A percentile compares a stretch with the other conserved stretches of the same genome.
Conservation (phyloP, 1,140 invertebrate species). For the Bombus difficillimus region DNA sequence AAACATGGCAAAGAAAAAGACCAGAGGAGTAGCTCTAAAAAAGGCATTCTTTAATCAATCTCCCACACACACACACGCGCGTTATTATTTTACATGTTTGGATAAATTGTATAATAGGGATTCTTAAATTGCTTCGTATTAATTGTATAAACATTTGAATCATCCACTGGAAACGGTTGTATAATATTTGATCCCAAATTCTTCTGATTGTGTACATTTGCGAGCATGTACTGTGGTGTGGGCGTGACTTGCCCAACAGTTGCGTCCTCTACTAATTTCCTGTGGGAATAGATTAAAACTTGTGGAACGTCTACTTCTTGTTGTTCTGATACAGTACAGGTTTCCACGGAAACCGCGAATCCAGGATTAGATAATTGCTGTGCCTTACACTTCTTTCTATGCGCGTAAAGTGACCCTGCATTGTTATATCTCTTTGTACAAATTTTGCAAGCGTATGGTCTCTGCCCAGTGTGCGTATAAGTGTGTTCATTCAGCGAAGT, state of each 20-base stretch:
- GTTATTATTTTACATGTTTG: constrained; percentile 68
- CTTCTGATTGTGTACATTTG: constrained; percentile 73
- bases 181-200: constrained; percentile 65
- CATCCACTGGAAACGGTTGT: constrained; percentile 69
- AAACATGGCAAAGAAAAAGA: not conserved
- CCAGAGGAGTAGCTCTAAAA: constrained; percentile 20
- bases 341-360: constrained; percentile 56
- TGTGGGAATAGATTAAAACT: constrained; percentile 71
- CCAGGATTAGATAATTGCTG: constrained; percentile 60
- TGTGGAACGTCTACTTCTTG: constrained; percentile 51
- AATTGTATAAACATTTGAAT: constrained; percentile 71
- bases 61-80: not conserved
- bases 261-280: constrained; percentile 67
- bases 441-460: constrained; percentile 81
- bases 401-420: constrained; percentile 77
- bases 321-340: constrained; percentile 39
- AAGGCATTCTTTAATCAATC: constrained; percentile 43
- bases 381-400: constrained; percentile 78
- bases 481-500: constrained; percentile 79
- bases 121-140: constrained; percentile 74
- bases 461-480: constrained; percentile 80
- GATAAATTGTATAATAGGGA: constrained; percentile 75
- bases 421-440: constrained; percentile 86
- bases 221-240: constrained; percentile 72
- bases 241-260: constrained; percentile 58